Evolutionary conservation across 1,140 invertebrate genomes (phyloP).

Genomic region (Calliopsis andreniformis): DNA sequence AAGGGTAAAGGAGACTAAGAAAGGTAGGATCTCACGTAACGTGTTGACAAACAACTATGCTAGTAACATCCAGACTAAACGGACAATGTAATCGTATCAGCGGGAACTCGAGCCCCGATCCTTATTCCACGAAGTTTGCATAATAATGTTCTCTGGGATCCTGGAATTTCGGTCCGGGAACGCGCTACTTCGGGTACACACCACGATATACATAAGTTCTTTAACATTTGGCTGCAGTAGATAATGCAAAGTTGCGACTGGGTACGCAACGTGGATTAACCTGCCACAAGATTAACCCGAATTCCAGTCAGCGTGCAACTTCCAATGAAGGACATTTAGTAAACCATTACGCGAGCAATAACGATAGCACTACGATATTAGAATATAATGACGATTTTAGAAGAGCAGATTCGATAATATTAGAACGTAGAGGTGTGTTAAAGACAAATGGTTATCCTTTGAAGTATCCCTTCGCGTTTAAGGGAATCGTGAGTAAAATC

Average conservation of each 20-base stretch:
- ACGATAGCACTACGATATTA: no score
- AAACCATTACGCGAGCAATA: not conserved
- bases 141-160: constrained; percentile 8
- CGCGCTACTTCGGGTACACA: not conserved
- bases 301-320: not conserved
- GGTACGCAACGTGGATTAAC: no score
- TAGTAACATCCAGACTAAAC: constrained; percentile 47
- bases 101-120: constrained; percentile 17
- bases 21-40: constrained; percentile 17
- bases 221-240: not conserved
- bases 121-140: constrained; percentile 38
- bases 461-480: no score
- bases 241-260: not conserved
- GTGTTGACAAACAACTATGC: constrained; percentile 52
- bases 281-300: not conserved
- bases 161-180: not conserved
- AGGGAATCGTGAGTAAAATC: not conserved
- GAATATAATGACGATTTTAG: no score
- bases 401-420: no score
- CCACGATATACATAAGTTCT: not conserved
- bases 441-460: no score
- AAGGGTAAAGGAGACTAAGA: not conserved
- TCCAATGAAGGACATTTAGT: not conserved
- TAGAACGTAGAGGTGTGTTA: no score
- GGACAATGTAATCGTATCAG: constrained; percentile 46